Evolutionary conservation across 2,797 vertebrate species (phyloP).

Genomic region (Urosaurus nigricauda): DNA sequence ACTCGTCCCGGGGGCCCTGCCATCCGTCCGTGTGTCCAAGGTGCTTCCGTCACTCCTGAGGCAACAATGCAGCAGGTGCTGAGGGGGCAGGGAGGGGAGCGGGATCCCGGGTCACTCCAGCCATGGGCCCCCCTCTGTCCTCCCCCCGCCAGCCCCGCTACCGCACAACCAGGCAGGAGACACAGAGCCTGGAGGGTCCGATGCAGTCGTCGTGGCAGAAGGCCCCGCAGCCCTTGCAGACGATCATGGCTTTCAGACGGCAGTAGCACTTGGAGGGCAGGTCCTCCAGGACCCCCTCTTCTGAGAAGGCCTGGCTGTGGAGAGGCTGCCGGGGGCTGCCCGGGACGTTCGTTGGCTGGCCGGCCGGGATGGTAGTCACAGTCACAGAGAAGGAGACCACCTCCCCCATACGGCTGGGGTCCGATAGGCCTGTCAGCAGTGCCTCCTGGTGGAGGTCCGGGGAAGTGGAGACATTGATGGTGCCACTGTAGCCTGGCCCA

Average conservation of each 20-base stretch:
- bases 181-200: constrained; percentile 96
- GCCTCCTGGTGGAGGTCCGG: constrained; percentile 81
- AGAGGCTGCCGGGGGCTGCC: constrained; percentile 82
- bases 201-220: constrained; percentile 99
- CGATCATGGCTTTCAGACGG: constrained; percentile 98
- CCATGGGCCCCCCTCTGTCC: background rate
- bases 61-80: constrained; percentile 65
- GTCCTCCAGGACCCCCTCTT: constrained; percentile 85
- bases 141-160: constrained; percentile 71
- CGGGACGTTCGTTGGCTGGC: constrained; percentile 77
- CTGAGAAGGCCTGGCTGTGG: constrained; percentile 87
- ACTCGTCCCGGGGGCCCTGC: constrained; percentile 84
- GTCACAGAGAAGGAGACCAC: constrained; percentile 99
- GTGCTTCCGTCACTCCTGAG: constrained; percentile 77
- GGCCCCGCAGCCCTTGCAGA: constrained; percentile 97
- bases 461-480: constrained; percentile 92
- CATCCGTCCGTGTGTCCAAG: constrained; percentile 78
- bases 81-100: background rate
- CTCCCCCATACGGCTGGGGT: constrained; percentile 83
- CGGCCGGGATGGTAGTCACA: constrained; percentile 93
- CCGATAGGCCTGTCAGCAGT: constrained; percentile 65
- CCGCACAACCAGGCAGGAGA: constrained; percentile 96
- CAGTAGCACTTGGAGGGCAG: constrained; percentile 96
- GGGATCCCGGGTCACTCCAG: background rate
- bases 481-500: constrained; percentile 88